Percentiles rank a stretch among this genome's conserved stretches.
Conservation (phyloP, 2,113 vertebrate genomes). For the Eubucco bourcierii region DNA sequence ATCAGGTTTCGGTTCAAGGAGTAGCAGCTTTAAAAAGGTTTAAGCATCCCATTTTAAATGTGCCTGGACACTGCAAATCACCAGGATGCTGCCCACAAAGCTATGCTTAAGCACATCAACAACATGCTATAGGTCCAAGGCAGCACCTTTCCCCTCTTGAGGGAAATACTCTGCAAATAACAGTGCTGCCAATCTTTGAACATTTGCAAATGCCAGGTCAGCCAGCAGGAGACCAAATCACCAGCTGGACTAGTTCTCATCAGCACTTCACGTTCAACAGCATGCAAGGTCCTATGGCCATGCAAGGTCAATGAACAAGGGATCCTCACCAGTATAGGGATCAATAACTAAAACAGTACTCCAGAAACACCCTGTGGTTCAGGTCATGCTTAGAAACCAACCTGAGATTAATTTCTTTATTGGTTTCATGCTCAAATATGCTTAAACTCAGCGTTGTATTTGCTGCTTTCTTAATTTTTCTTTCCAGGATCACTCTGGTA, state of each 20-base stretch:
- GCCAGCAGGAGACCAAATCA: background rate
- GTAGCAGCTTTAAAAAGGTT: conserved; percentile 16
- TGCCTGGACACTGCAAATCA: background rate
- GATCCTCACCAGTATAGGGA: background rate
- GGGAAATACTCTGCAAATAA: background rate
- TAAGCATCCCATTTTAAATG: conserved; percentile 31
- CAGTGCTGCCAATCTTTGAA: background rate
- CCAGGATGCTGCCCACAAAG: background rate
- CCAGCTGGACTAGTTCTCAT: background rate
- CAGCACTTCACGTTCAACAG: background rate
- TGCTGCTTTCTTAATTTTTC: background rate
- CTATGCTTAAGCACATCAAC: background rate
- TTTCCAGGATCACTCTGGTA: background rate
- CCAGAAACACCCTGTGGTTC: background rate
- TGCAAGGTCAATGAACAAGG: background rate
- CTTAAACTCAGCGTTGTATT: background rate
- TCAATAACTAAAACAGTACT: background rate
- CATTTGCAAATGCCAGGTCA: background rate
- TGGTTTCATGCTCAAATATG: background rate
- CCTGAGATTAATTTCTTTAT: background rate
- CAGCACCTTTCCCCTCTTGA: background rate
- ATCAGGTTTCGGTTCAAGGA: conserved; percentile 24
- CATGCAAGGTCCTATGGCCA: background rate
- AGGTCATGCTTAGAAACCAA: background rate
- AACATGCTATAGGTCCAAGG: background rate